A percentile compares a stretch with the other conserved stretches of the same genome.
Evolutionary conservation across 2,888 invertebrate species (phyloP).

Genomic region (Bhutanitis thaidina): DNA sequence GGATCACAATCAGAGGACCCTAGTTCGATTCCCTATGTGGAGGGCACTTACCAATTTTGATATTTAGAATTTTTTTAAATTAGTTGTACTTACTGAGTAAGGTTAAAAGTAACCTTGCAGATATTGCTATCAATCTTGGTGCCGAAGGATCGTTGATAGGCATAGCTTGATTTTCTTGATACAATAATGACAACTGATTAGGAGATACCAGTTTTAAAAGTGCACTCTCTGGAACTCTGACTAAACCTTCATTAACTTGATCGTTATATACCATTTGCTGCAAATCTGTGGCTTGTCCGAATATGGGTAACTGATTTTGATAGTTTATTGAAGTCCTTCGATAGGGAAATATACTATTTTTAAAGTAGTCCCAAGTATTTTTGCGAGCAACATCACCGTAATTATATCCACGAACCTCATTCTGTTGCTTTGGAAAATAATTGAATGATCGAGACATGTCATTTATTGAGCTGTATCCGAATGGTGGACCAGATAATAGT

Average conservation of each 20-base stretch:
- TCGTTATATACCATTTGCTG: neutral
- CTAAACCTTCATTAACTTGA: neutral
- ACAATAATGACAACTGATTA: neutral
- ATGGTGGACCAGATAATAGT: too few relatives aligned
- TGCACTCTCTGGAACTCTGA: neutral
- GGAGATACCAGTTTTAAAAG: slow-evolving; percentile 1
- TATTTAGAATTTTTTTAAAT: too few relatives aligned
- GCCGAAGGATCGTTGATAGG: neutral
- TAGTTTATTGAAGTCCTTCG: neutral
- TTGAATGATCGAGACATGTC: too few relatives aligned
- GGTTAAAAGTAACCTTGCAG: neutral
- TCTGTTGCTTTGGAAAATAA: too few relatives aligned
- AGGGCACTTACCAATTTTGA: too few relatives aligned
- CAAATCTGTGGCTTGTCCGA: neutral
- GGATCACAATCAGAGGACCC: too few relatives aligned
- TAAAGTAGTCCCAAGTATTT: too few relatives aligned
- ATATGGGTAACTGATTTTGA: neutral
- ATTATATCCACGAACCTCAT: too few relatives aligned
- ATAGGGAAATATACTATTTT: too few relatives aligned
- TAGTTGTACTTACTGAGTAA: neutral
- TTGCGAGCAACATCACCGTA: too few relatives aligned
- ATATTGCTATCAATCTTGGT: slow-evolving; percentile 6
- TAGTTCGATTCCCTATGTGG: too few relatives aligned
- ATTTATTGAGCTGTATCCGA: too few relatives aligned
- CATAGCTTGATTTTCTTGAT: slow-evolving; percentile 2